Evolutionary conservation across 2,888 invertebrate genomes (phyloP).

Genomic region (Blastobasis lacticolella): DNA sequence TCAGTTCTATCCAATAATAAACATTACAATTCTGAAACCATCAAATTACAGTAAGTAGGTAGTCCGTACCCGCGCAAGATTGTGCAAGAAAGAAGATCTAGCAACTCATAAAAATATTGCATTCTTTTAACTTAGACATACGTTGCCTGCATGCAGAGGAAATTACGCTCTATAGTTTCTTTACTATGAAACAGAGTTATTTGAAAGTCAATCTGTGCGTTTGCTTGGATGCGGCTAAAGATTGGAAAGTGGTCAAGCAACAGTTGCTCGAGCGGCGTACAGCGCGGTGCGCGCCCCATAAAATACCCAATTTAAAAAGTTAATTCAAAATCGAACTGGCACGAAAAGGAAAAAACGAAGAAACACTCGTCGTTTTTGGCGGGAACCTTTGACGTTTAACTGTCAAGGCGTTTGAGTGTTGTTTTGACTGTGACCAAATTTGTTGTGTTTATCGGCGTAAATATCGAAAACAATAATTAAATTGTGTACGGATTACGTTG

Average conservation of each 20-base stretch:
- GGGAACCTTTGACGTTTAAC: constrained; percentile 31
- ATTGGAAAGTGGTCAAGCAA: constrained; percentile 51
- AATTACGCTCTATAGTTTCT: too few species aligned
- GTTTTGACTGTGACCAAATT: neutral
- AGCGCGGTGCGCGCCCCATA: constrained; percentile 19
- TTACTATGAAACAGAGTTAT: too few species aligned
- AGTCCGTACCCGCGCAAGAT: too few species aligned
- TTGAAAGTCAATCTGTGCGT: neutral
- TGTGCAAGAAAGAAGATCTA: too few species aligned
- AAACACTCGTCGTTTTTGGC: constrained; percentile 12
- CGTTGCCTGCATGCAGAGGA: too few species aligned
- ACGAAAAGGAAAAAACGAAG: constrained; percentile 11
- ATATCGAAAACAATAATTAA: neutral
- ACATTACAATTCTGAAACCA: too few species aligned
- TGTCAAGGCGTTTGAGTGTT: constrained; percentile 27
- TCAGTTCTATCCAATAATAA: too few species aligned
- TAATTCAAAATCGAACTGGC: constrained; percentile 21
- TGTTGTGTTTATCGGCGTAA: neutral
- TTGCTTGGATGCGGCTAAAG: constrained; percentile 22
- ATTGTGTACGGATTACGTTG: too few species aligned
- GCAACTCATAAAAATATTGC: too few species aligned
- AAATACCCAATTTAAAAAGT: constrained; percentile 15
- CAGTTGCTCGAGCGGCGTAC: constrained; percentile 34
- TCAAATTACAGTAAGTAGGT: too few species aligned
- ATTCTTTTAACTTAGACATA: too few species aligned